A percentile compares a stretch with the other conserved stretches of the same genome.
Conservation (phyloP, 1,140 invertebrate genomes). For the Melitaea cinxia region DNA sequence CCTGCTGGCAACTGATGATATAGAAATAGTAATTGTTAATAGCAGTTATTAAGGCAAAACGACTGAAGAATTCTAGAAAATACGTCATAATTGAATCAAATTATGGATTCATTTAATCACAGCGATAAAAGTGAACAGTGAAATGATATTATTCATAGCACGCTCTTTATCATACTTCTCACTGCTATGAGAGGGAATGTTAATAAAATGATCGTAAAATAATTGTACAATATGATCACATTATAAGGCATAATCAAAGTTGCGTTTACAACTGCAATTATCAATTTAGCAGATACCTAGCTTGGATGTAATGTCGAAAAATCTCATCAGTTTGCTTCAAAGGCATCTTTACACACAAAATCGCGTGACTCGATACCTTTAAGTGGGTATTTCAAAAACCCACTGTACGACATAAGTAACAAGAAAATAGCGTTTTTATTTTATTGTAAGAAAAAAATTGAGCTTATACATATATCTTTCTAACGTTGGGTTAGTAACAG, state of each 20-base stretch:
- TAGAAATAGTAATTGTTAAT: too few relatives aligned
- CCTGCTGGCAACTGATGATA: too few relatives aligned
- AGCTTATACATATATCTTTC: neutral
- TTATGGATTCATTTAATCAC: too few relatives aligned
- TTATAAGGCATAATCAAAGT: neutral
- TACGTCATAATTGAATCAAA: too few relatives aligned
- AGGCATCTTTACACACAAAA: conserved; percentile 58
- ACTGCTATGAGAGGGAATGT: neutral
- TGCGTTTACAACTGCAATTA: conserved; percentile 12
- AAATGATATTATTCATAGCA: too few relatives aligned
- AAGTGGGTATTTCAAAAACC: conserved; percentile 52
- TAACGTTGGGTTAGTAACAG: too few relatives aligned
- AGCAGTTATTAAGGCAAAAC: too few relatives aligned
- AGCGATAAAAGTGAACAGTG: too few relatives aligned
- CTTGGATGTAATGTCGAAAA: conserved; percentile 8
- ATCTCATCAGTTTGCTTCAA: conserved; percentile 37
- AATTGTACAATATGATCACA: neutral
- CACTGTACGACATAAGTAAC: conserved; percentile 10
- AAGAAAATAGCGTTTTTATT: neutral
- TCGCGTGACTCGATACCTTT: conserved; percentile 67
- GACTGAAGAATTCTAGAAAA: too few relatives aligned
- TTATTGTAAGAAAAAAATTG: too few relatives aligned
- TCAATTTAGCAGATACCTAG: conserved; percentile 11
- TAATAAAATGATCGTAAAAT: neutral
- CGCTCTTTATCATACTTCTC: neutral